These are phyloP conservation scores for Grammomys surdaster DNA, from an alignment of 2,113 vertebrate species.

Conservation along the genomic window DNA sequence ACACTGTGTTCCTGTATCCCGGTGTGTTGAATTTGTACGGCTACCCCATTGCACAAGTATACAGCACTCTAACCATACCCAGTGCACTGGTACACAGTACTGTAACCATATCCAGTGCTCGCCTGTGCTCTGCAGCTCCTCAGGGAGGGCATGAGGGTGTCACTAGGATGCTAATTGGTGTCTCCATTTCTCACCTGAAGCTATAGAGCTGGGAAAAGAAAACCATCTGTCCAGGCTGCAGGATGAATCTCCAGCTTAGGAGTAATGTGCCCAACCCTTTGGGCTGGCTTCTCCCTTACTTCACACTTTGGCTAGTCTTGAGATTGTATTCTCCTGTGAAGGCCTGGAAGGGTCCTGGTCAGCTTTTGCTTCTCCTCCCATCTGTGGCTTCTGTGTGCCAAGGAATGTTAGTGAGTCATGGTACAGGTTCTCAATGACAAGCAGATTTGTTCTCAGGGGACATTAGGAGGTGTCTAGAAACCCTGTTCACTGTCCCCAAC, in stretches of 20 bases:
- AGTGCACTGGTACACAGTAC: rapidly evolving
- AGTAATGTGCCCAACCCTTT: rapidly evolving
- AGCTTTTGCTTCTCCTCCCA: not conserved
- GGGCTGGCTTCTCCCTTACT: rapidly evolving
- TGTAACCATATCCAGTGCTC: no score
- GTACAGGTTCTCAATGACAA: not conserved
- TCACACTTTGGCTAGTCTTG: not conserved
- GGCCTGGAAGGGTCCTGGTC: not conserved
- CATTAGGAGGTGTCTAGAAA: not conserved
- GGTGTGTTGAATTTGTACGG: rapidly evolving
- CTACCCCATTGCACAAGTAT: not conserved
- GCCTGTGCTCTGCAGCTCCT: not conserved
- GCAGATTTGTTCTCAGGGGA: not conserved
- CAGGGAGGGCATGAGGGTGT: rapidly evolving
- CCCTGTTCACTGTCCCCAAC: not conserved
- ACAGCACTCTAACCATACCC: no score
- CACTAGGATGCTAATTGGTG: rapidly evolving
- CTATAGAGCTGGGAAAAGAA: not conserved
- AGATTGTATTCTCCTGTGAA: no score
- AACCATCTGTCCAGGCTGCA: rapidly evolving
- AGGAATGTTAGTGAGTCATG: not conserved
- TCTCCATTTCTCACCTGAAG: not conserved
- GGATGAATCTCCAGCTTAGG: not conserved
- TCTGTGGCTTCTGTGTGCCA: not conserved
- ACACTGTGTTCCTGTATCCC: not conserved